Evolutionary conservation across 2,888 invertebrate genomes (phyloP), one percentile per base, ranked within the genome.

Genomic region (Cataglyphis altisquamis): DNA sequence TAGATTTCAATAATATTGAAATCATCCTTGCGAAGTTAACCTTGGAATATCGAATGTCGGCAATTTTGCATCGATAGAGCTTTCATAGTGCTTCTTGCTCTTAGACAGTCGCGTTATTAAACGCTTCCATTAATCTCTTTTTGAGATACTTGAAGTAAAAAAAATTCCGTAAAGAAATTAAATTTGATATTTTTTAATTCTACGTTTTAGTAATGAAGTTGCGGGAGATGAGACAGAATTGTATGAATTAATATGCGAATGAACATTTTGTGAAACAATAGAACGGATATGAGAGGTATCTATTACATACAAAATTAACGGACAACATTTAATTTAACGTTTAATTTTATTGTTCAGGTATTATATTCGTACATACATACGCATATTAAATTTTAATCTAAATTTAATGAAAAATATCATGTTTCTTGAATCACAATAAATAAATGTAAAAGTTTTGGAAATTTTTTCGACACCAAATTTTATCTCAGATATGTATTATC

Each of bases 1-100:
- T 72, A 80, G 60, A 80, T 80, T 80, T 60, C 78, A 80, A 80
- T 80, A 70, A 80, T 72, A 80, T 80, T 80, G 78, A 70, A 72
- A 80, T 80, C 78, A 80, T 80, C 60, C 60, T 70, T 70, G 60
- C 45, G 32, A 60, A 39, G 21, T 25, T 72, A 36, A 52, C 78
- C 60, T 80, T 32, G 60, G 60, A 72, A 72, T 68, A 60, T 80
- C 60, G 78, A 25, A 36, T 45, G 32, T 25, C 70, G 70, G 25
- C 57, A 60, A 25, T 68, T 78, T 78, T 60, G 18, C 41, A 21
- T 29, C 68, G 57, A 29, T 21, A 18, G 78, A 9, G 18, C 39
- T 21, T 29, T 55, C 8, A 55, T 21, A 45, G 8, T 29, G 12
- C 15, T 32, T 45, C 62, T 60, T 36, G 45, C n/a, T 60, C 21